These are phyloP conservation scores for Steromphala cineraria DNA, from an alignment of 2,888 invertebrate genomes.

Conservation along the genomic window DNA sequence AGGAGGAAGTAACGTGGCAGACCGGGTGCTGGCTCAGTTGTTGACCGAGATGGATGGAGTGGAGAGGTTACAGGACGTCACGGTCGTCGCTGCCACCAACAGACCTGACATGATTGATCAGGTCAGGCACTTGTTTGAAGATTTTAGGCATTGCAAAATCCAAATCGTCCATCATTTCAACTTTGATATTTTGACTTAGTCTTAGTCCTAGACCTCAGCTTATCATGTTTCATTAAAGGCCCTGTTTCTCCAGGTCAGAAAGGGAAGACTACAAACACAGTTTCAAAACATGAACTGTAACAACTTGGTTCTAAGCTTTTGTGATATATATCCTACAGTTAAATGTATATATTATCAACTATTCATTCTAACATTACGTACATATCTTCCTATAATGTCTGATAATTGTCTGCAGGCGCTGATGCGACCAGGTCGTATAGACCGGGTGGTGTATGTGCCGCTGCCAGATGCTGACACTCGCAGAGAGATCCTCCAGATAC, in stretches of 20 bases:
- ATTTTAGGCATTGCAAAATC: no score
- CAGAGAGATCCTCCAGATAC: conserved; percentile 87
- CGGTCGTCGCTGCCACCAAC: conserved; percentile 96
- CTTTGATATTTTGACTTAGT: background rate
- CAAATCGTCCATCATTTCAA: background rate
- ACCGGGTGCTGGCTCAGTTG: conserved; percentile 93
- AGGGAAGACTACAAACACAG: no score
- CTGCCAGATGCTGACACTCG: conserved; percentile 89
- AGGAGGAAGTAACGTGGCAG: conserved; percentile 85
- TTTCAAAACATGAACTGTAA: no score
- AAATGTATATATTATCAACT: no score
- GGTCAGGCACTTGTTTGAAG: conserved; percentile 68
- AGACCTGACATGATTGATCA: conserved; percentile 96
- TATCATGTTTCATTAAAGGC: no score
- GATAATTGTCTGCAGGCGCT: conserved; percentile 81
- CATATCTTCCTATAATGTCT: background rate
- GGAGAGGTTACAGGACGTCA: conserved; percentile 88
- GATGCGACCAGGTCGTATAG: conserved; percentile 91
- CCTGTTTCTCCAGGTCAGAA: no score
- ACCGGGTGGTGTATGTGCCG: conserved; percentile 93
- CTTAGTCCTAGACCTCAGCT: no score
- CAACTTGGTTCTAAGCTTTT: no score
- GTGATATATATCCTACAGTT: background rate
- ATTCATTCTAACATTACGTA: background rate
- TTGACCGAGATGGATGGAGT: conserved; percentile 97